A percentile compares a stretch with the other conserved stretches of the same genome.
These are phyloP conservation scores for Camponotus pennsylvanicus DNA, from an alignment of 1,140 invertebrate genomes.

Conservation along the genomic window DNA sequence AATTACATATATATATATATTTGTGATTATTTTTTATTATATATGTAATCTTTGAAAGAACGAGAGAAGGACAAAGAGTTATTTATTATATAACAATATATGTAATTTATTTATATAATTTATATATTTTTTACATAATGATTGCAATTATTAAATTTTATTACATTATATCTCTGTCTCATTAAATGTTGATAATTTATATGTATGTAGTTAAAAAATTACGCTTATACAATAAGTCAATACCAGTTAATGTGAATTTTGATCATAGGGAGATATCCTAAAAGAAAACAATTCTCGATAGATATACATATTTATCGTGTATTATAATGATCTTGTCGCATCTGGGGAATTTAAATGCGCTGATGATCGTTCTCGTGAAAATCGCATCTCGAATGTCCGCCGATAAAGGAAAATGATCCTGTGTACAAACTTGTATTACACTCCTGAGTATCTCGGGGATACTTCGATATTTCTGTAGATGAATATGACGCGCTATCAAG, in stretches of 20 bases:
- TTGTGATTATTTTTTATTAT: too few relatives aligned
- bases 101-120: too few relatives aligned
- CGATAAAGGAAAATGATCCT: conserved; percentile 34
- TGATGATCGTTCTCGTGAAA: conserved; percentile 2
- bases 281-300: neutral
- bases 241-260: neutral
- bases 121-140: too few relatives aligned
- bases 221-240: neutral
- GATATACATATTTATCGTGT: neutral
- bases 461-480: neutral
- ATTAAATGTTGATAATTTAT: too few relatives aligned
- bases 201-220: neutral
- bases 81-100: too few relatives aligned
- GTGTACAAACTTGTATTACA: conserved; percentile 27
- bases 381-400: neutral
- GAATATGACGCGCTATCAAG: conserved; percentile 11
- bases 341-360: conserved; percentile 11
- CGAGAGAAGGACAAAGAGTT: too few relatives aligned
- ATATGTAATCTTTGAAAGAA: too few relatives aligned
- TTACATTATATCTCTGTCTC: too few relatives aligned
- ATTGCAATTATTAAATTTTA: too few relatives aligned
- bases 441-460: neutral
- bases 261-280: neutral
- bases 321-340: neutral
- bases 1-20: neutral